Conservation (phyloP, 2,797 vertebrate species). For the Rhyacichthys aspro region DNA sequence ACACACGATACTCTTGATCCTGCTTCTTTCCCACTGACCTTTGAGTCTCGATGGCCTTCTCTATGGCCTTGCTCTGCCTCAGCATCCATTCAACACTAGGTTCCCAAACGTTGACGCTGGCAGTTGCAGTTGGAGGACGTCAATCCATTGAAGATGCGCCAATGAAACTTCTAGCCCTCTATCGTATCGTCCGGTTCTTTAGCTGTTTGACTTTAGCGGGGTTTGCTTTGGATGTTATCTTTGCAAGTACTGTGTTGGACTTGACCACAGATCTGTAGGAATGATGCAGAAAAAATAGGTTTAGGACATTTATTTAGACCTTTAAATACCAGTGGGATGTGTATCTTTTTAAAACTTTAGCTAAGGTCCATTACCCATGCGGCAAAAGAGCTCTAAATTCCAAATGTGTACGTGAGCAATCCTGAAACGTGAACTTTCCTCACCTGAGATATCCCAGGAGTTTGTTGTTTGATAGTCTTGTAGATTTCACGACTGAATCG, state of each 20-base stretch:
- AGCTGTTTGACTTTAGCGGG: constrained; percentile 9
- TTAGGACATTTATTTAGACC: background rate
- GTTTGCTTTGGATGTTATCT: constrained; percentile 30
- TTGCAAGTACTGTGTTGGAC: constrained; percentile 47
- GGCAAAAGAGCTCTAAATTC: background rate
- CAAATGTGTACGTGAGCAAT: background rate
- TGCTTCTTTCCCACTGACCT: constrained; percentile 1
- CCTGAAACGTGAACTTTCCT: constrained; percentile 1
- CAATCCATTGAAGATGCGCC: background rate
- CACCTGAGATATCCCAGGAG: constrained; percentile 72
- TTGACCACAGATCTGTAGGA: constrained; percentile 58
- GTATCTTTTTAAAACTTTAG: too few relatives aligned
- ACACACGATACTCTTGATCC: background rate
- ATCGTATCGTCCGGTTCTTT: constrained; percentile 32
- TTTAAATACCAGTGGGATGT: too few relatives aligned
- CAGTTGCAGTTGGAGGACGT: background rate
- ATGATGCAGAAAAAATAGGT: constrained; percentile 14
- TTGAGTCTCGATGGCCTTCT: background rate
- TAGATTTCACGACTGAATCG: background rate
- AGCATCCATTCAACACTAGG: background rate
- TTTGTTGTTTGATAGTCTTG: constrained; percentile 8
- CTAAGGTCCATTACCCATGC: too few relatives aligned
- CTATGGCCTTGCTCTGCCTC: background rate
- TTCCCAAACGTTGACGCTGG: background rate
- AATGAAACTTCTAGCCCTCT: constrained; percentile 3